Evolutionary conservation across 2,113 vertebrate species (phyloP).

Genomic region (Dinomys branickii): DNA sequence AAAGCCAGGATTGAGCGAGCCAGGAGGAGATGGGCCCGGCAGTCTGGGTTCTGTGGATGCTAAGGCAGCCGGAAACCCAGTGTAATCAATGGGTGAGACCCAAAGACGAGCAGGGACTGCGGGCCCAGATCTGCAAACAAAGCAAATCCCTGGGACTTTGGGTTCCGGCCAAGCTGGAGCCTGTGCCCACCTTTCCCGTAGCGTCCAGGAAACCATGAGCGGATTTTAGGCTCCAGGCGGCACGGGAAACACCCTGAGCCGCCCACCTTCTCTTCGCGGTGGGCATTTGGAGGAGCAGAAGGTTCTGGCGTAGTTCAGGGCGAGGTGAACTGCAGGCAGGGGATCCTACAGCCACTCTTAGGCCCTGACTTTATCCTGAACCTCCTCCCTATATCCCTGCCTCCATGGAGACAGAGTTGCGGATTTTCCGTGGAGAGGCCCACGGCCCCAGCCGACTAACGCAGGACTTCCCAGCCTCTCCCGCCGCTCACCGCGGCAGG

Average conservation of each 20-base stretch:
- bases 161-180: constrained; percentile 39
- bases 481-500: not conserved
- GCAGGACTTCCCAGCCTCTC: not conserved
- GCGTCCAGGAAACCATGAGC: not conserved
- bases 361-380: not conserved
- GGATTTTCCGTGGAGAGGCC: not conserved
- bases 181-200: not conserved
- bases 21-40: not conserved
- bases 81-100: constrained; percentile 31
- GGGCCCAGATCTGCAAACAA: constrained; percentile 45
- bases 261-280: not conserved
- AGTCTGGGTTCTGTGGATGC: not conserved
- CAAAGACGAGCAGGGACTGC: not conserved
- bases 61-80: constrained; percentile 59
- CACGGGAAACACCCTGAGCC: not conserved
- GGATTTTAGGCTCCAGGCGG: not conserved
- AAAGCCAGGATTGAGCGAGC: not conserved
- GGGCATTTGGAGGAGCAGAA: not conserved
- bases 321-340: not conserved
- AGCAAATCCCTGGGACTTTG: constrained; percentile 53
- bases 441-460: not conserved
- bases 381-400: not conserved
- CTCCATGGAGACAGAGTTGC: not conserved
- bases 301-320: not conserved
- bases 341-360: not conserved